Evolutionary conservation across 2,888 invertebrate genomes (phyloP).

Genomic region (Eupithecia dodoneata): DNA sequence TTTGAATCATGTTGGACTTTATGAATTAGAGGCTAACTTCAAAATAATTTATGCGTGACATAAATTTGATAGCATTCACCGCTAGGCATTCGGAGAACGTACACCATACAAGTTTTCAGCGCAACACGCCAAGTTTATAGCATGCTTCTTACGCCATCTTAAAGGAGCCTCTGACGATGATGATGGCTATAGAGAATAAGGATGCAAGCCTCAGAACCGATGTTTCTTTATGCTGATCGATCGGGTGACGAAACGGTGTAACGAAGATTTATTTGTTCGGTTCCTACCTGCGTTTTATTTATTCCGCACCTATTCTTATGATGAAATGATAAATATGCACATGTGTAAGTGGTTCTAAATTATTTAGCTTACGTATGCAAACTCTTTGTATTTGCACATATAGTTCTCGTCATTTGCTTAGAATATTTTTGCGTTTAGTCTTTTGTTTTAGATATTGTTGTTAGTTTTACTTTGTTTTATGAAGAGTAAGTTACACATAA

Average conservation of each 20-base stretch:
- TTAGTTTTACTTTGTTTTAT: background rate
- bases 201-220: slow-evolving; percentile 15
- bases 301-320: background rate
- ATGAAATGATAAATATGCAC: slow-evolving; percentile 18
- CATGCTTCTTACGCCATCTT: background rate
- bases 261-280: slow-evolving; percentile 38
- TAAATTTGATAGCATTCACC: background rate
- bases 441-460: background rate
- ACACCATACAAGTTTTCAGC: background rate
- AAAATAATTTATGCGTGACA: background rate
- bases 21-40: background rate
- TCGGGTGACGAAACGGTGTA: slow-evolving; percentile 39
- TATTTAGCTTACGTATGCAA: background rate
- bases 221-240: slow-evolving; percentile 43
- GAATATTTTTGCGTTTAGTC: background rate
- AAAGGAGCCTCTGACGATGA: background rate
- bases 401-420: background rate
- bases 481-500: background rate
- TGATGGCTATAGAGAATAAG: slow-evolving; percentile 1
- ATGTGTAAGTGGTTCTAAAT: background rate
- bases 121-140: background rate
- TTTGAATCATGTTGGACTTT: background rate
- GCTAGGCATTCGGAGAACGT: background rate
- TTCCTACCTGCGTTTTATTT: slow-evolving; percentile 17
- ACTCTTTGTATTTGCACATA: background rate